Base-by-base conservation (phyloP, 2,113 vertebrate species). In the Catharus fuscescens region DNA sequence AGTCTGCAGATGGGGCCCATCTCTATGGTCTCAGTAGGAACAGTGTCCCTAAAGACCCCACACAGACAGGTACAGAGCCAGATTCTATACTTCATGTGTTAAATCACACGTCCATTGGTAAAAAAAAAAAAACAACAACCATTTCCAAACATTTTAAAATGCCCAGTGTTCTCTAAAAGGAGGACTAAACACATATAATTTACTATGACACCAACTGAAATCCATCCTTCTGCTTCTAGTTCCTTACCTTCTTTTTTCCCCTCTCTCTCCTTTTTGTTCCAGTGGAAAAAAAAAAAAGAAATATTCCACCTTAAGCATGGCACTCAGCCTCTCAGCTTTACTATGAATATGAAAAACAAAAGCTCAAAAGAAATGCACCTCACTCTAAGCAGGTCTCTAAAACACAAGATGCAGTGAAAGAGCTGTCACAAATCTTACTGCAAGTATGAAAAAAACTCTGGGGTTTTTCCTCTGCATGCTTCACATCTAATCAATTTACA, bases 401-500 rank as follows among this genome's bases (percentile, higher is more conserved):
- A 96, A 89, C 24, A 45, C 50, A 87, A 90, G 67, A 53, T 42
- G 52, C 72, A 59, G 19, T 45, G 61, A 54, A 60, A 93, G 66
- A 92, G 78, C 54, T 93, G 82, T 94, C 89, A 74, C 34, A 76
- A 94, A 60, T 77, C 48, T 88, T 66, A 38, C 44, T 79, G 14
- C 42, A 59, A 67, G 59, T 54, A 34, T 36, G 76, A 77, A 74
- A 84, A 65, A 70, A 81, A 21, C 42, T 56, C 59, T 4, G 6
- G 42, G 16, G 3, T 88, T 70, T 81, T 97, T 95, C 94, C 47
- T 93, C 67, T 38, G 18, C 88, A 79, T 64, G 86, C 64, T 97
- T 95, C 92, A 64, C 48, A 89, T 92, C 93, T 96, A 86, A 92
- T 95, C 95, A 96, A 69, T 95, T 92, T 88, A 67, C 34, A 80